phyloP scores from a whole-genome alignment of 2,797 vertebrate species.

The Chaetodon trifasciatus region DNA sequence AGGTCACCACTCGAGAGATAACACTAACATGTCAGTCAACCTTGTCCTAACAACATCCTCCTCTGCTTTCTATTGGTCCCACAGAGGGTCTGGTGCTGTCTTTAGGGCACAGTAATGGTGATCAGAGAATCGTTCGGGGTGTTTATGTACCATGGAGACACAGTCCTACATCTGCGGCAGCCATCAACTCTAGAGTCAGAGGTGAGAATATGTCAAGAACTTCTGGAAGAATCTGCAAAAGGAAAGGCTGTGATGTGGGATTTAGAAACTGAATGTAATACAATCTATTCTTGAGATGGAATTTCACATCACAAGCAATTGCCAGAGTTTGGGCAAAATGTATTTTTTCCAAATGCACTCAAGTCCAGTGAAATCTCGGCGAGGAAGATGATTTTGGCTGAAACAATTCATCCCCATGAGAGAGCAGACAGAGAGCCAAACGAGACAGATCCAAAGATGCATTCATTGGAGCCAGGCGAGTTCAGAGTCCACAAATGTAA shows the following conservation, averaged over 20 bases:
- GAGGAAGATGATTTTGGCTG: constrained; percentile 40
- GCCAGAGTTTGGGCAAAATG: constrained; percentile 2
- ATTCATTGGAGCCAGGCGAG: constrained; percentile 27
- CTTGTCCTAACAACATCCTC: constrained; percentile 13
- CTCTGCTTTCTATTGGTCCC: constrained; percentile 37
- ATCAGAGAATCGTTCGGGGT: constrained; percentile 45
- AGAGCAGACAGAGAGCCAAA: constrained; percentile 37
- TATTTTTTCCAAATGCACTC: constrained; percentile 24
- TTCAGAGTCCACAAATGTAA: constrained; percentile 19
- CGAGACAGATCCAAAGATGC: constrained; percentile 30
- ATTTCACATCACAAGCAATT: constrained; percentile 40
- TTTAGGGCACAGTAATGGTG: constrained; percentile 42
- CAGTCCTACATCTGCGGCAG: constrained; percentile 62
- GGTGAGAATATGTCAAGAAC: constrained; percentile 38
- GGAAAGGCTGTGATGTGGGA: constrained; percentile 43
- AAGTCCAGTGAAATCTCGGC: constrained; percentile 40
- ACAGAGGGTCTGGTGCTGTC: constrained; percentile 38
- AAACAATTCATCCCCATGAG: constrained; percentile 44
- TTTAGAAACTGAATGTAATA: constrained; percentile 36
- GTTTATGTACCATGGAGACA: constrained; percentile 62
- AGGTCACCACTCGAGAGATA: constrained; percentile 26
- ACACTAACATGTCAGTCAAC: constrained; percentile 46
- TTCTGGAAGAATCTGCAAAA: constrained; percentile 25
- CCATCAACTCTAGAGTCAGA: constrained; percentile 52
- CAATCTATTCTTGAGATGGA: constrained; percentile 37